Evolutionary conservation across 1,140 invertebrate genomes (phyloP).

Genomic region (Octopus bimaculoides): DNA sequence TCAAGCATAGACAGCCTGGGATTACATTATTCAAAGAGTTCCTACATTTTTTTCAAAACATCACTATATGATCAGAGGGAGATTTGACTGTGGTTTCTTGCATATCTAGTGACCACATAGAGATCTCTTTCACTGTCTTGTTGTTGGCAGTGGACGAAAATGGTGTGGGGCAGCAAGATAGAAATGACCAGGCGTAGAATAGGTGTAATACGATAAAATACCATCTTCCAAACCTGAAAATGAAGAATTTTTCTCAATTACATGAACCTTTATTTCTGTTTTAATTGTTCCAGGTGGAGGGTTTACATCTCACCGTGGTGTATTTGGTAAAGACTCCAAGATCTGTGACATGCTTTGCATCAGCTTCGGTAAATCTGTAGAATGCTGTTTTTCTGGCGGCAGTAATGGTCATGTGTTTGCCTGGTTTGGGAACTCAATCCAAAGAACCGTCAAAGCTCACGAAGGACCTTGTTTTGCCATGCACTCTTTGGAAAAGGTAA

Average conservation of each 20-base stretch:
- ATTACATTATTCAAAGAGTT: too few species aligned
- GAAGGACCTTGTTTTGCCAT: slow-evolving; percentile 58
- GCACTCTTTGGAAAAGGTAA: slow-evolving; percentile 53
- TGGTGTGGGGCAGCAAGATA: too few species aligned
- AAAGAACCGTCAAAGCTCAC: slow-evolving; percentile 54
- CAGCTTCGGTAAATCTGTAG: slow-evolving; percentile 49
- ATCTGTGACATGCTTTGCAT: slow-evolving; percentile 57
- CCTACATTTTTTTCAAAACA: too few species aligned
- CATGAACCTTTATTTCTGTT: neutral
- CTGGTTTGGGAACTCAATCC: slow-evolving; percentile 47
- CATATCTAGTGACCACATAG: too few species aligned
- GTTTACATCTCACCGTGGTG: slow-evolving; percentile 55
- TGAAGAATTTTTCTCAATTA: neutral
- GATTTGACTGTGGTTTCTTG: too few species aligned
- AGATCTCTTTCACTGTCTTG: too few species aligned
- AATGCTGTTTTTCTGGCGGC: slow-evolving; percentile 54
- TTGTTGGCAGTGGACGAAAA: too few species aligned
- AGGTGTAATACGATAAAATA: too few species aligned
- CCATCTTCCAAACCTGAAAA: too few species aligned
- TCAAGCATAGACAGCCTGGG: too few species aligned
- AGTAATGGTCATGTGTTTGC: slow-evolving; percentile 54
- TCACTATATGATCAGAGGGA: too few species aligned
- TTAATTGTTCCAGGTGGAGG: slow-evolving; percentile 48
- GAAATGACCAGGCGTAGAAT: too few species aligned
- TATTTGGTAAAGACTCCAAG: slow-evolving; percentile 55